Conservation (phyloP, 2,888 invertebrate genomes). For the Lacanobia oleracea region DNA sequence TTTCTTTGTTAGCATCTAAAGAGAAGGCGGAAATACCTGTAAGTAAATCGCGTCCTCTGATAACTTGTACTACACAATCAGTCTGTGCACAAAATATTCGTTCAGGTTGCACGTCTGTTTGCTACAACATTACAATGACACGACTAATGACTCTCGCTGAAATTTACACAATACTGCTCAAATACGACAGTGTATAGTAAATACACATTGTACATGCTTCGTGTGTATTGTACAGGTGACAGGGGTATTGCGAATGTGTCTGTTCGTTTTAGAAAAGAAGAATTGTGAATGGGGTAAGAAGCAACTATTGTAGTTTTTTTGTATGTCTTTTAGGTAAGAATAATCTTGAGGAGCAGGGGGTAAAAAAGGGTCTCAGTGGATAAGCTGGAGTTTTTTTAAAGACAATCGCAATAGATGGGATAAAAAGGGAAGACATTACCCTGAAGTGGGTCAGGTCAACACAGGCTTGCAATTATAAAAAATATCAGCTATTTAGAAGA, state of each 20-base stretch:
- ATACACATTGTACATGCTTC: conserved; percentile 1
- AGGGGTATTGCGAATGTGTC: neutral
- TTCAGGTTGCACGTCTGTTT: conserved; percentile 42
- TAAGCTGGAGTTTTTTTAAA: too few relatives aligned
- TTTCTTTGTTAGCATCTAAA: too few relatives aligned
- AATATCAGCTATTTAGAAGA: too few relatives aligned
- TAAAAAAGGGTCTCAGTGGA: too few relatives aligned
- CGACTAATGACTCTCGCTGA: conserved; percentile 36
- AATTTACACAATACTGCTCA: conserved; percentile 40
- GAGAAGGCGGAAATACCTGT: too few relatives aligned
- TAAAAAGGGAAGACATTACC: neutral
- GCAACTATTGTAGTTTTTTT: neutral
- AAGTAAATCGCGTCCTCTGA: neutral
- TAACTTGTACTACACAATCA: neutral
- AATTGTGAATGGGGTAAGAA: neutral
- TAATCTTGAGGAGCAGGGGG: neutral
- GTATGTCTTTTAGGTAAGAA: neutral
- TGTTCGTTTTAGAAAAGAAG: neutral
- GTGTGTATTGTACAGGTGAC: conserved; percentile 2
- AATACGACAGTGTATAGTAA: conserved; percentile 24
- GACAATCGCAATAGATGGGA: too few relatives aligned
- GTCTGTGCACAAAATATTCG: conserved; percentile 43
- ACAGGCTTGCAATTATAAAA: too few relatives aligned
- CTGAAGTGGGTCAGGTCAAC: too few relatives aligned
- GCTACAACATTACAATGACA: conserved; percentile 48